Evolutionary conservation across 53 echinoderm and acorn worm genomes (phyloP), one percentile per base, ranked within the genome.

Genomic region (Astropecten irregularis): DNA sequence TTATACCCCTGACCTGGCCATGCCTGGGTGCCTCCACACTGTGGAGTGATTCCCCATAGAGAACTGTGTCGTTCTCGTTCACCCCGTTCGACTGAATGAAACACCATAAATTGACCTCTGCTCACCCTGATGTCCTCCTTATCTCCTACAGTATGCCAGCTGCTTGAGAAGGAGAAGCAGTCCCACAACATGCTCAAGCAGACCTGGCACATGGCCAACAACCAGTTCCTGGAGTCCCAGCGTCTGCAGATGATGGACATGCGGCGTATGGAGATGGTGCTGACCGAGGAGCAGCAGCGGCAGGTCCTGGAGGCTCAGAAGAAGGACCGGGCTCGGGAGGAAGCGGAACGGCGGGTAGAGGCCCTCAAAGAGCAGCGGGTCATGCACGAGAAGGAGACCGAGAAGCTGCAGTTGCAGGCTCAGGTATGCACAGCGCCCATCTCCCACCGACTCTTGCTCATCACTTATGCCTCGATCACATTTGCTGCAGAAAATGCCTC

Each of bases 171-270:
- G 25, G 99, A 99, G 66, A 94, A 92, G 37, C 85, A 85, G 36
- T 89, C 90, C 16, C 92, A 95, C 84, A 82, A 71, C 52, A 81
- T 87, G 32, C 87, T 99, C 40, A 88, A 90, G 88, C 90, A 93
- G 47, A 99, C 99, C 10, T 99, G 99, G 99, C 92, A 99, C 73
- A 99, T 99, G 94, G 99, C 99, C 39, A 99, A 94, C 71, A 90
- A 94, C 61, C 93, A 90, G 77, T 93, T 92, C 86, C 74, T 91
- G n/a, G 94, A 93, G 53, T 90, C 92, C 0, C 99, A 94, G 29
- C 48, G 94, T 18, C 88, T 99, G 26, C 93, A 93, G 81, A 94
- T 99, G 90, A 99, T 92, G 90, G 99, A 99, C 73, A 92, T 99
- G 92, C 81, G 93, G 29, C 85, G 99, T 4, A 70, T 99, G 88